Evolutionary conservation across 2,113 vertebrate genomes (phyloP), one percentile per base, ranked within the genome.

Genomic region (Ptilorrhoa leucosticta): DNA sequence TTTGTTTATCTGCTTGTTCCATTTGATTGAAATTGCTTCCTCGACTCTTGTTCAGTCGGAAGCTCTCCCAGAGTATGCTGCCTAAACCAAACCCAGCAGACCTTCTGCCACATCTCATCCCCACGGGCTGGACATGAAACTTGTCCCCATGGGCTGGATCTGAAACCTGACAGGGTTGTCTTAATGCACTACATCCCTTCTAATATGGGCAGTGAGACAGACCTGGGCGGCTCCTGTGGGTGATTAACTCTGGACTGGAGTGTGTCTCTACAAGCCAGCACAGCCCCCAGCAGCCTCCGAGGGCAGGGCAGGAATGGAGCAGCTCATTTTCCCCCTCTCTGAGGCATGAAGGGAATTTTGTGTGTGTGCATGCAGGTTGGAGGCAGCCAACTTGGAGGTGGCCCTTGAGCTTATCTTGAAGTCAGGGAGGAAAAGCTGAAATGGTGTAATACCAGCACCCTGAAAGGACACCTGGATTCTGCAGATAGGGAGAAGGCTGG

Each of bases 291-390:
- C 45, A 78, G 68, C 77, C 91, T 44, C 61, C 3, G 48, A 78
- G 68, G 31, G 72, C 66, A 80, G 78, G 80, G 58, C 70, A 83
- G 40, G 47, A 88, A 42, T 1, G 3, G 37, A 82, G 70, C 10
- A 2, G 60, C 65, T 88, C 27, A 4, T 77, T 87, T 89, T 35
- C 45, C 15, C 87, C 60, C 40, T 33, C 45, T 80, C 53, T 56
- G 77, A 92, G 86, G 95, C 96, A 98, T 91, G 91, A 94, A 79
- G 94, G 89, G 96, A 96, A 96, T 94, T 53, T 22, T 42, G 19
- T 39, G 27, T 77, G 44, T 44, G 39, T 9, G 30, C 26, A 13
- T 15, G 56, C 70, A 69, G 93, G 93, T 33, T 71, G 21, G 50
- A 89, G 66, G 68, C 73, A 83, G 82, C 77, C 95, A 42, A 35